phyloP scores from a whole-genome alignment of 2,888 invertebrate species.

The Pharmacophagus antenor region DNA sequence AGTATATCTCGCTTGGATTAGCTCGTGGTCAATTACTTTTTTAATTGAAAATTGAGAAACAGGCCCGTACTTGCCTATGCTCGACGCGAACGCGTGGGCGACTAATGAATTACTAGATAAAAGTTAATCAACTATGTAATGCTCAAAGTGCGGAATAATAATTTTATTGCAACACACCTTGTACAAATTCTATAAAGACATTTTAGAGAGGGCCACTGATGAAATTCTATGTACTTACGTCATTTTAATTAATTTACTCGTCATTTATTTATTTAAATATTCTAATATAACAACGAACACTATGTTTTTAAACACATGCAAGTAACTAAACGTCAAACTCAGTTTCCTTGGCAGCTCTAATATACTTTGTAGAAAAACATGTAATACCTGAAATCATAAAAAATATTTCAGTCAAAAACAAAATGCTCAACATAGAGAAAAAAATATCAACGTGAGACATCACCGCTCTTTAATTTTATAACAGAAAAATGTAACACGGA shows the following conservation, averaged over 20 bases:
- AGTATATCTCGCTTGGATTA: conserved; percentile 46
- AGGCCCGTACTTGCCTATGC: conserved; percentile 16
- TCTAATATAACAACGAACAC: not conserved
- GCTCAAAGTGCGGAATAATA: conserved; percentile 23
- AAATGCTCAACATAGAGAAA: too few relatives aligned
- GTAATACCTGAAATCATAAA: too few relatives aligned
- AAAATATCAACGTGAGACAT: not conserved
- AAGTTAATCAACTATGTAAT: conserved; percentile 26
- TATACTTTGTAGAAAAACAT: not conserved
- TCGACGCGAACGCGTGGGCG: conserved; percentile 29
- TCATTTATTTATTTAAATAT: not conserved
- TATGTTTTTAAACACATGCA: not conserved
- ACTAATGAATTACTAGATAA: conserved; percentile 28
- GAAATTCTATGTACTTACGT: conserved; percentile 6
- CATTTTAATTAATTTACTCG: too few relatives aligned
- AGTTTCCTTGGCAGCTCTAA: not conserved
- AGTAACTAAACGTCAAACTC: not conserved
- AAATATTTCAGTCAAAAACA: too few relatives aligned
- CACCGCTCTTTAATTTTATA: not conserved
- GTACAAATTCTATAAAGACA: conserved; percentile 16
- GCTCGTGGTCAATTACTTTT: conserved; percentile 41
- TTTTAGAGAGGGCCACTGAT: conserved; percentile 11
- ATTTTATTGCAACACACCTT: conserved; percentile 21
- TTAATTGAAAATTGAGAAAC: conserved; percentile 36
- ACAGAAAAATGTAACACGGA: not conserved